Percentiles rank a stretch among this genome's conserved stretches.
These are phyloP conservation scores for Leptopilina drosophilae DNA, from an alignment of 2,888 invertebrate species.

Conservation along the genomic window DNA sequence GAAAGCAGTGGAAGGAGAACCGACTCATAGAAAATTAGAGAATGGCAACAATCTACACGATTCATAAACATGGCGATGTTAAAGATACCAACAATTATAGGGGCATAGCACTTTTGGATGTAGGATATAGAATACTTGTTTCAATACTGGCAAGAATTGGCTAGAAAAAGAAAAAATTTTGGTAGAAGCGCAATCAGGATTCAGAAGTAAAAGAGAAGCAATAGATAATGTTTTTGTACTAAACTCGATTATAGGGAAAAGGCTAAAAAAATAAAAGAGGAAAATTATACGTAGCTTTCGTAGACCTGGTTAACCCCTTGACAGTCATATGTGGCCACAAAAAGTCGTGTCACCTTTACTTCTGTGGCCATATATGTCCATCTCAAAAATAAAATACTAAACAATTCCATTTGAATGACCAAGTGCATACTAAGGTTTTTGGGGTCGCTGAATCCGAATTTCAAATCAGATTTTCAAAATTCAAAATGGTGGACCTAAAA, in stretches of 20 bases:
- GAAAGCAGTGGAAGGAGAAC: conserved; percentile 22
- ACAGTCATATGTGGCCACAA: no score
- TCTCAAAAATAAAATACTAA: no score
- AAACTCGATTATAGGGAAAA: not conserved
- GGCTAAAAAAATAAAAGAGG: not conserved
- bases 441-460: no score
- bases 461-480: no score
- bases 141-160: conserved; percentile 36
- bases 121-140: conserved; percentile 25
- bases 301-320: no score
- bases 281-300: not conserved
- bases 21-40: conserved; percentile 20
- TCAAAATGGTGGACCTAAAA: no score
- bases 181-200: not conserved
- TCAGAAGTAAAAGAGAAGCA: not conserved
- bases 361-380: no score
- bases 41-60: conserved; percentile 38
- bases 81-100: conserved; percentile 10
- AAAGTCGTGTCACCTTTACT: no score
- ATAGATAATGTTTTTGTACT: not conserved
- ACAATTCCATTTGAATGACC: no score
- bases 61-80: conserved; percentile 30
- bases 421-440: no score
- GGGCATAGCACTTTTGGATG: conserved; percentile 35
- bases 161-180: not conserved